A percentile compares a stretch with the other conserved stretches of the same genome.
These are phyloP conservation scores for Chelidonichthys spinosus DNA, from an alignment of 2,797 vertebrate species.

Conservation along the genomic window DNA sequence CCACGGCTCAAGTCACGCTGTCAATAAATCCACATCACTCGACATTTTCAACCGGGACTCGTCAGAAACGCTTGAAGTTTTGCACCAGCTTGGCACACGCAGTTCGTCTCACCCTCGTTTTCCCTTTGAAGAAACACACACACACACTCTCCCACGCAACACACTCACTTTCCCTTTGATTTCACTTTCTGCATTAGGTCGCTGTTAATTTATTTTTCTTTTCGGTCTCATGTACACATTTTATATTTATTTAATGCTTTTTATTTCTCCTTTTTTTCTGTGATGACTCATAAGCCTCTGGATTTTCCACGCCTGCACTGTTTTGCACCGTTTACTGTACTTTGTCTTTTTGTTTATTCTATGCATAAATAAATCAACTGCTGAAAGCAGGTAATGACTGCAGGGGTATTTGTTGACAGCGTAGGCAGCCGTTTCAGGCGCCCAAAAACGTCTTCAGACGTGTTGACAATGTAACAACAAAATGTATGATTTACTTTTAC, in stretches of 20 bases:
- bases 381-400: constrained; percentile 7
- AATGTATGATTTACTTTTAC: no score
- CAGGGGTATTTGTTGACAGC: constrained; percentile 9
- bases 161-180: constrained; percentile 49
- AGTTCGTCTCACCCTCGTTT: constrained; percentile 34
- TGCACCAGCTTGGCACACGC: constrained; percentile 22
- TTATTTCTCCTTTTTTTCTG: not conserved
- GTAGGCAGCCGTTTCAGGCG: not conserved
- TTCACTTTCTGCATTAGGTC: constrained; percentile 32
- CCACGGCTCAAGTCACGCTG: not conserved
- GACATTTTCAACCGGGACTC: constrained; percentile 31
- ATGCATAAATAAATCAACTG: constrained; percentile 5
- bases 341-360: constrained; percentile 13
- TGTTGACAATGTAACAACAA: not conserved
- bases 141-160: constrained; percentile 25
- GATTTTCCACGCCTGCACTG: not conserved
- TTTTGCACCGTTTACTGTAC: not conserved
- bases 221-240: constrained; percentile 29
- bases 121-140: constrained; percentile 55
- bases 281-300: constrained; percentile 5
- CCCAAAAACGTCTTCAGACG: not conserved
- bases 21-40: constrained; percentile 36
- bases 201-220: constrained; percentile 30
- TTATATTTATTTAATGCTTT: constrained; percentile 8
- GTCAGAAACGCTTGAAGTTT: constrained; percentile 42